Conservation (phyloP, 2,888 invertebrate genomes). For the Drosophila anomalata region DNA sequence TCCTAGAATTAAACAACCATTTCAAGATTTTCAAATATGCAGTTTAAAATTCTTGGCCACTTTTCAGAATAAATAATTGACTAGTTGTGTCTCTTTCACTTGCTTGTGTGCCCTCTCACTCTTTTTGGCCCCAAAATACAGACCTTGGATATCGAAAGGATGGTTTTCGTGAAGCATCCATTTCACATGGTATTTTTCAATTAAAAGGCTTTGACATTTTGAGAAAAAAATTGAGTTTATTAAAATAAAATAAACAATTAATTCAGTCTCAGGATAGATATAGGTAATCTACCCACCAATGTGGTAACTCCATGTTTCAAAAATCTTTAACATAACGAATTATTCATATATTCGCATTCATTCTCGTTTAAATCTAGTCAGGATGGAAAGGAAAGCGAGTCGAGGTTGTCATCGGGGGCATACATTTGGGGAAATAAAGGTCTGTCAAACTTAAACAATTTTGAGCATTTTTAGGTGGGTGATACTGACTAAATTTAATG, state of each 20-base stretch:
- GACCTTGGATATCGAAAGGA: too few species aligned
- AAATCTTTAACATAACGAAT: not conserved
- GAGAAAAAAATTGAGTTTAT: slow-evolving; percentile 2
- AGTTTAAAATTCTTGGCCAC: too few species aligned
- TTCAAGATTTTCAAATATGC: too few species aligned
- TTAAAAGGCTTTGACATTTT: not conserved
- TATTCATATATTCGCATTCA: not conserved
- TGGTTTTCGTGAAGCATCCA: not conserved
- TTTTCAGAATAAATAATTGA: too few species aligned
- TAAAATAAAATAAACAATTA: slow-evolving; percentile 1
- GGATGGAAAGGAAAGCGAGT: not conserved
- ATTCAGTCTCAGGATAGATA: slow-evolving; percentile 19
- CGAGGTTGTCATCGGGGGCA: not conserved
- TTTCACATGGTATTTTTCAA: not conserved
- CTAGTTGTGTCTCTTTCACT: not conserved
- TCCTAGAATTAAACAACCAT: too few species aligned
- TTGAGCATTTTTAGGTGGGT: not conserved
- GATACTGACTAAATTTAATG: not conserved
- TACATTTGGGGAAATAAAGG: not conserved
- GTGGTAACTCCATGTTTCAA: not conserved
- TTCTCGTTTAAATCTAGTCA: not conserved
- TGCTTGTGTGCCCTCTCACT: not conserved
- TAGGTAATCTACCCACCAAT: not conserved
- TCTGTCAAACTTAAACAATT: not conserved
- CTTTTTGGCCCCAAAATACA: not conserved